These are phyloP conservation scores for Nesometra sesokonis DNA, from an alignment of 35 echinoderm and acorn worm genomes.

Conservation along the genomic window DNA sequence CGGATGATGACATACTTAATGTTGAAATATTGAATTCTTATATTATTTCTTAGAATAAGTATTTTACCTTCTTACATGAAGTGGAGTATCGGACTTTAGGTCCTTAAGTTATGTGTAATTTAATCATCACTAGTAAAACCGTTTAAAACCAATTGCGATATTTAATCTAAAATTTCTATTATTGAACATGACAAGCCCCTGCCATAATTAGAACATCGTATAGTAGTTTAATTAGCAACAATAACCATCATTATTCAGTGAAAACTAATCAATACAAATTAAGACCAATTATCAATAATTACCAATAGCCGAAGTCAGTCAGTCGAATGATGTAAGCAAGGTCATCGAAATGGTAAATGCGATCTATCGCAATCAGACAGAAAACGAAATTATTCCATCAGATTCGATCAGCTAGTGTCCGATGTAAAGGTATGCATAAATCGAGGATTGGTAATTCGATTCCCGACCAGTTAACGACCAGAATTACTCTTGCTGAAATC, in stretches of 20 bases:
- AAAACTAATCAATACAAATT: background rate
- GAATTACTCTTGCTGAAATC: background rate
- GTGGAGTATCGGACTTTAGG: no score
- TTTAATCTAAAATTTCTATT: background rate
- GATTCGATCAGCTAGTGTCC: background rate
- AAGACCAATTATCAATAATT: background rate
- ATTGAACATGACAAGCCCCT: background rate
- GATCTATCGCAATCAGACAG: background rate
- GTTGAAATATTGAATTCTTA: no score
- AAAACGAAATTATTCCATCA: background rate
- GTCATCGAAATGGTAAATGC: background rate
- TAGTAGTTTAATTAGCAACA: background rate
- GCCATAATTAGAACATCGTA: background rate
- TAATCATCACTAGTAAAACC: no score
- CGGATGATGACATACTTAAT: no score
- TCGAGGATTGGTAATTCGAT: background rate
- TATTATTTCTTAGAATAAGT: no score
- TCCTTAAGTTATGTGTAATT: no score
- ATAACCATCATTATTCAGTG: background rate
- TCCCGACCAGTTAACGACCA: background rate
- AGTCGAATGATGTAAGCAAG: background rate
- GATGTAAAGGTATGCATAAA: background rate
- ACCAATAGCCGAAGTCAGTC: background rate
- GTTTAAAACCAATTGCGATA: no score
- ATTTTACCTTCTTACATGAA: no score